Base-by-base conservation (phyloP, 35 echinoderm and acorn worm genomes). In the Patiria miniata region DNA sequence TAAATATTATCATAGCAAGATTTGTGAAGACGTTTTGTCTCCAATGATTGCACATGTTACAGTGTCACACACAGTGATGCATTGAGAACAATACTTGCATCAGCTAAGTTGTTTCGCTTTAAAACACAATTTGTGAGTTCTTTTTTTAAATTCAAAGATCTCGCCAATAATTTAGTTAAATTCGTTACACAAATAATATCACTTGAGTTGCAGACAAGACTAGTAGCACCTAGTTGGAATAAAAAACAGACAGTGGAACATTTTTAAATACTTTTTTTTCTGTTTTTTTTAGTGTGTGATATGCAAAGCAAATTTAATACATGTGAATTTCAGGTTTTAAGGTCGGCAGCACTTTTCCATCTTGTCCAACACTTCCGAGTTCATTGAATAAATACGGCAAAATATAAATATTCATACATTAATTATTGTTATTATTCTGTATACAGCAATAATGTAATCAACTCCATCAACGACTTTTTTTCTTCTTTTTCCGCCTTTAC, bases 261-360 rank as follows among this genome's bases (percentile, higher is more conserved):
- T 1, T 73, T 73, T 73, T 73, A 60, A 60, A 60, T 60, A 60
- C 65, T 73, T 32, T 73, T 26, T 73, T 73, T 30, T 73, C 0
- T 28, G 17, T 23, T 73, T 73, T 26, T 26, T 73, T 73, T 73
- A 28, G 19, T 32, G 34, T 32, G 34, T 32, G 42, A 15, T 36
- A 36, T 32, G 26, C 65, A 36, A 23, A 28, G 34, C 65, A 73
- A 73, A 32, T 73, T 23, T 12, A 6, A 47, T n/a, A 12, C 4
- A 73, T 73, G 65, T 73, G 23, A 73, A 73, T 73, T 73, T 73
- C 65, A 73, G 65, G 65, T 73, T 34, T 34, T 73, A 32, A 73
- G 65, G 21, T 73, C 34, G 65, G 65, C 65, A 73, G 65, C 65
- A 73, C 65, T 73, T 73, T 73, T 30, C 30, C 8, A 69, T 32